Evolutionary conservation across 2,113 vertebrate species (phyloP).

Genomic region (Rana temporaria): DNA sequence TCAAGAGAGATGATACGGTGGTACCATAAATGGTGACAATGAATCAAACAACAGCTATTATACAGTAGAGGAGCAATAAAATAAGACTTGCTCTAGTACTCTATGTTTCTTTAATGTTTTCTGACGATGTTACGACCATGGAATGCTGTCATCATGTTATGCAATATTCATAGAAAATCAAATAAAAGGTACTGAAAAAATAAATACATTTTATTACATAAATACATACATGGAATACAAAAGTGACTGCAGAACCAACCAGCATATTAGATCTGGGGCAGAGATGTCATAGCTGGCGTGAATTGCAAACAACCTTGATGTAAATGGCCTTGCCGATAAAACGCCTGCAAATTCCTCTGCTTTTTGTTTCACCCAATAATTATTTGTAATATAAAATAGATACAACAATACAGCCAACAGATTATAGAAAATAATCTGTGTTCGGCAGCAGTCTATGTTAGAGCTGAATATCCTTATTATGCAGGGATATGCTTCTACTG

Average conservation of each 20-base stretch:
- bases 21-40: too few relatives aligned
- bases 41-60: too few relatives aligned
- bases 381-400: background rate
- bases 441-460: too few relatives aligned
- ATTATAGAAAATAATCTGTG: too few relatives aligned
- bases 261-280: background rate
- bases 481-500: too few relatives aligned
- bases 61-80: conserved; percentile 19
- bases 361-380: background rate
- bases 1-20: too few relatives aligned
- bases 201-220: conserved; percentile 98
- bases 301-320: conserved; percentile 5
- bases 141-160: conserved; percentile 77
- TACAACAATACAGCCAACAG: background rate
- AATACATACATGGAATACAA: conserved; percentile 76
- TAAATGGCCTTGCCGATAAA: background rate
- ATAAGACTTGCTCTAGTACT: conserved; percentile 72
- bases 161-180: conserved; percentile 86
- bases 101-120: conserved; percentile 86
- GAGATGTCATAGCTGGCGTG: background rate
- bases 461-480: too few relatives aligned
- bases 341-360: background rate
- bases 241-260: conserved; percentile 9
- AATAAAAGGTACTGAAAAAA: conserved; percentile 90
- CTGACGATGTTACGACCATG: conserved; percentile 67